These are phyloP conservation scores for Nomada ferruginata DNA, from an alignment of 2,888 invertebrate genomes.

Conservation along the genomic window DNA sequence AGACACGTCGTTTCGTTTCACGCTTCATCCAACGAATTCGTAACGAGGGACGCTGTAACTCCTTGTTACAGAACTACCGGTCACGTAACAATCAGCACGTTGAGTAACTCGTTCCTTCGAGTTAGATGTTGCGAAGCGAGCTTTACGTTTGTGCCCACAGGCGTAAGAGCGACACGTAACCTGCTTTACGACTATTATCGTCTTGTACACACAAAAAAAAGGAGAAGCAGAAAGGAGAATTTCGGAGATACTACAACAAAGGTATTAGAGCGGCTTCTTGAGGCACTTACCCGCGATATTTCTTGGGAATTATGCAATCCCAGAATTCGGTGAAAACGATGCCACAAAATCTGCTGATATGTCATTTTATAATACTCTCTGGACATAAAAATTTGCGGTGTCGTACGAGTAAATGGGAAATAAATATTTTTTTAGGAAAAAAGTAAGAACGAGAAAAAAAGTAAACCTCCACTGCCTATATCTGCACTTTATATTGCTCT, in stretches of 20 bases:
- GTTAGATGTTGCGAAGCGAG: slow-evolving; percentile 70
- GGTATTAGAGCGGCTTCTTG: slow-evolving; percentile 35
- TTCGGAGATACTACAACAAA: slow-evolving; percentile 47
- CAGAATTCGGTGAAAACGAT: slow-evolving; percentile 14
- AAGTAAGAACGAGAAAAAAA: no score
- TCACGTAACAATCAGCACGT: slow-evolving; percentile 69
- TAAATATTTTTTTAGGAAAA: no score
- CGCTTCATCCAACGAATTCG: slow-evolving; percentile 69
- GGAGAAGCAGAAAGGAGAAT: slow-evolving; percentile 5
- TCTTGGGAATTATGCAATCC: slow-evolving; percentile 29
- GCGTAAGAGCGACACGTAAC: slow-evolving; percentile 66
- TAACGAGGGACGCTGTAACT: slow-evolving; percentile 70
- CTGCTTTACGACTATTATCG: slow-evolving; percentile 53
- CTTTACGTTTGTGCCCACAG: slow-evolving; percentile 61
- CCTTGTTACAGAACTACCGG: slow-evolving; percentile 71
- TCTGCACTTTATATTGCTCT: no score
- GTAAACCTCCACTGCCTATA: no score
- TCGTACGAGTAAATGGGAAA: no score
- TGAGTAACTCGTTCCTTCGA: slow-evolving; percentile 71
- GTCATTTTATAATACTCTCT: not conserved
- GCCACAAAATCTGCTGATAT: not conserved
- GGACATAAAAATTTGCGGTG: no score
- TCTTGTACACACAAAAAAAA: slow-evolving; percentile 7
- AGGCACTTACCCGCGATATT: not conserved
- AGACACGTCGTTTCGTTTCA: slow-evolving; percentile 64